Percentiles rank a stretch among this genome's conserved stretches.
phyloP scores from a whole-genome alignment of 2,888 invertebrate genomes.

The Acanthosepion pharaonis region DNA sequence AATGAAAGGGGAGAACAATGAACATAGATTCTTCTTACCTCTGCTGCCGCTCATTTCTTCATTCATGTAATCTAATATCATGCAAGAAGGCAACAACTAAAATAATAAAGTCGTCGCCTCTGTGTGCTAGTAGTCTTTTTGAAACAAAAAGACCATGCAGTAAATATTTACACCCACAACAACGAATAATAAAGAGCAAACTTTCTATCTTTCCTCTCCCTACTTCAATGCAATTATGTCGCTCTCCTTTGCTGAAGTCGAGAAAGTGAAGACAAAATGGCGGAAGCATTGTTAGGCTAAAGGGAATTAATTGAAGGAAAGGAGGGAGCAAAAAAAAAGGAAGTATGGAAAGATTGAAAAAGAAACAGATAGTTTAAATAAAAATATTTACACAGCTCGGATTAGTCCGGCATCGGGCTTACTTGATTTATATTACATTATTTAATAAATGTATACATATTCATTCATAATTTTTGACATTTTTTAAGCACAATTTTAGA shows the following conservation, averaged over 20 bases:
- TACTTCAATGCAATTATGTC: background rate
- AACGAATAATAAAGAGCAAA: background rate
- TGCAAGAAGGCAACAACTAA: slow-evolving; percentile 14
- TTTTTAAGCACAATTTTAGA: background rate
- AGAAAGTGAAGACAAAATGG: background rate
- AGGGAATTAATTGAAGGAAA: background rate
- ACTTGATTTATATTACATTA: background rate
- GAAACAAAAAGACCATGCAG: slow-evolving; percentile 33
- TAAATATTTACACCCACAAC: slow-evolving; percentile 22
- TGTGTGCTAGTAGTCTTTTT: background rate
- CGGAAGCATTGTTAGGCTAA: background rate
- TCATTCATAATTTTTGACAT: background rate
- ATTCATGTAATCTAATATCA: slow-evolving; percentile 40
- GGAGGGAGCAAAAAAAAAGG: background rate
- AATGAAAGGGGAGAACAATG: background rate
- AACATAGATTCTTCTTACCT: slow-evolving; percentile 11
- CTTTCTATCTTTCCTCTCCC: background rate
- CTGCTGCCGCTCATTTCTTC: slow-evolving; percentile 43
- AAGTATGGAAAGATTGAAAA: background rate
- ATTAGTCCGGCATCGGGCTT: background rate
- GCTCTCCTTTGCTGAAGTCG: background rate
- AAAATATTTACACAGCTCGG: background rate
- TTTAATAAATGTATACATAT: background rate
- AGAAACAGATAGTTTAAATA: background rate
- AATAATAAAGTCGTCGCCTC: background rate